Base-by-base conservation (phyloP, 2,888 invertebrate genomes). In the Drosophila dives region DNA sequence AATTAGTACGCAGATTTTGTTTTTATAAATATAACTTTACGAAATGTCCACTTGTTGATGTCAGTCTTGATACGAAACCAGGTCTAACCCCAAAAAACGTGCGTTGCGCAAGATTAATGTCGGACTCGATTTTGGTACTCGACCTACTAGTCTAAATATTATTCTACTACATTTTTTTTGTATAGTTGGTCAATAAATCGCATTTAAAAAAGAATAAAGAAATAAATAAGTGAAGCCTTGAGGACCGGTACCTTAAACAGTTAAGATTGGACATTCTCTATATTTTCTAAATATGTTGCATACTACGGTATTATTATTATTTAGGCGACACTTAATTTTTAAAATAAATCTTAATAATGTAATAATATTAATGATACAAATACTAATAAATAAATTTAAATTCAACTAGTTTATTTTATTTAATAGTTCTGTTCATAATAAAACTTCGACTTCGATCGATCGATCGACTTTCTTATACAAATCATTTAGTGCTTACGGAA, bases 51-150 rank as follows among this genome's bases (percentile, higher is more conserved):
- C 45, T 45, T 45, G 34, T 88, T 83, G 80, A 69, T 91, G 91
- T 88, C 91, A 84, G 64, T 84, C 90, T 81, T 68, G 83, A 89
- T 91, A 90, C 80, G 26, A n/a, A 45, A 26, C 33, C 49, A 60
- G 65, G 63, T 75, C 51, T 36, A 50, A 45, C 23, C 45, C 23
- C 20, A 45, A 45, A 40, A 33, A 48, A 23, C 68, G 61, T 62
- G 49, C 64, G 58, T 83, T 80, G 72, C 49, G 68, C 23, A 78
- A 72, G 81, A 64, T 58, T 64, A 61, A 40, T 48, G 36, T 60
- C 59, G 42, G n/a, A 17, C 15, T 40, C 23, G 63, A 33, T 61
- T 69, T 69, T 49, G 64, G 67, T 63, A 68, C 72, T 68, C 75
- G 83, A 68, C 89, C 84, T 33, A 81, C 64, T 89, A 55, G 50